Evolutionary conservation across 2,113 vertebrate genomes (phyloP).

Genomic region (Cololabis saira): DNA sequence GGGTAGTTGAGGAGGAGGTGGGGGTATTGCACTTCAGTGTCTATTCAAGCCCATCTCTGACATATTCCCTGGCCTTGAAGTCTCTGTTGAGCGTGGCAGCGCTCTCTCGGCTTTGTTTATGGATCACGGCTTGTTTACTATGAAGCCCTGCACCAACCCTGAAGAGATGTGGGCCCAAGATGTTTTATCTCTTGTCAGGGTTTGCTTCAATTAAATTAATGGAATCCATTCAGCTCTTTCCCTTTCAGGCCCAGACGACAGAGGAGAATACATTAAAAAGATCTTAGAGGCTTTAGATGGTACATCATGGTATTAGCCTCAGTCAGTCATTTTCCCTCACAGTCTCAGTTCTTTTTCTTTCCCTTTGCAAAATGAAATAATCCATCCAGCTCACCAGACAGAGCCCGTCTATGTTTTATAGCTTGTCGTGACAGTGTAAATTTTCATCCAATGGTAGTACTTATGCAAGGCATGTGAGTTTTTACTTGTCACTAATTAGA

Average conservation of each 20-base stretch:
- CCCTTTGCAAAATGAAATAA: constrained; percentile 85
- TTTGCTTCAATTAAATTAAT: constrained; percentile 99
- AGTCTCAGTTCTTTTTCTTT: constrained; percentile 39
- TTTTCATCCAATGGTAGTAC: background rate
- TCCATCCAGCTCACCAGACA: constrained; percentile 85
- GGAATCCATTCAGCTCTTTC: constrained; percentile 95
- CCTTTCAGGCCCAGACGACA: constrained; percentile 89
- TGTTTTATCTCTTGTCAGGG: constrained; percentile 98
- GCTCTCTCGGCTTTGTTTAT: constrained; percentile 84
- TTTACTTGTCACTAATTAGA: background rate
- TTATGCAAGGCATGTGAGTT: background rate
- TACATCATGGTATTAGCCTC: constrained; percentile 92
- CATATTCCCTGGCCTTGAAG: constrained; percentile 90
- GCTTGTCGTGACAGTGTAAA: constrained; percentile 21
- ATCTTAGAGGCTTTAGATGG: constrained; percentile 98
- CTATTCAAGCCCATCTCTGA: constrained; percentile 85
- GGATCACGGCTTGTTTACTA: constrained; percentile 94
- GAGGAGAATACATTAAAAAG: constrained; percentile 98
- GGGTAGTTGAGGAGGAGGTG: constrained; percentile 27
- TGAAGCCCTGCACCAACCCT: constrained; percentile 84
- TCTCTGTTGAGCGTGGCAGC: constrained; percentile 81
- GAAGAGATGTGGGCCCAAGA: constrained; percentile 91
- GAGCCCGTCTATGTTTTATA: constrained; percentile 82
- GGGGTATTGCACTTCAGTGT: constrained; percentile 81
- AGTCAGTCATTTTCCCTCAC: constrained; percentile 83